A percentile compares a stretch with the other conserved stretches of the same genome.
Conservation (phyloP, 2,888 invertebrate species). For the Tenodera sinensis region DNA sequence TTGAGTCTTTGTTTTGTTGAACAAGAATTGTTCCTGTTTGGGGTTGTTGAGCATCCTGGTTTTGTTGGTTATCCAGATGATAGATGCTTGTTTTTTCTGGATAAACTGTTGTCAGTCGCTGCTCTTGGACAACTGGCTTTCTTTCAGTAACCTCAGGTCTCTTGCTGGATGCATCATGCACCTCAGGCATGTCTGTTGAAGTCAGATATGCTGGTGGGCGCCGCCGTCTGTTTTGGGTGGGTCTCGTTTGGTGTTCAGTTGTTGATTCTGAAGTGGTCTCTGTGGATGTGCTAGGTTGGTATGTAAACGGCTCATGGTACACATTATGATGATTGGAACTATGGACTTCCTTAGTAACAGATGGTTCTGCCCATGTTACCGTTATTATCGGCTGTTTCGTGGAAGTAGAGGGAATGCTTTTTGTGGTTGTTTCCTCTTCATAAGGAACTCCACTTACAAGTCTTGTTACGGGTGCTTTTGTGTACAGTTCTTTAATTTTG, state of each 20-base stretch:
- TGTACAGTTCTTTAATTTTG: slow-evolving; percentile 60
- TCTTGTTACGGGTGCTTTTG: slow-evolving; percentile 56
- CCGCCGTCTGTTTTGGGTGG: neutral
- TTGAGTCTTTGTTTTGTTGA: neutral
- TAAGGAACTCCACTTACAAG: slow-evolving; percentile 13
- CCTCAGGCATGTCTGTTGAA: neutral
- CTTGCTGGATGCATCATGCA: neutral
- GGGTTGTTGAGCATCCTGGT: neutral
- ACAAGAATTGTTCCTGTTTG: neutral
- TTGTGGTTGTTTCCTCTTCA: neutral
- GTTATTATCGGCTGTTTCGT: neutral
- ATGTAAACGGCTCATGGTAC: neutral
- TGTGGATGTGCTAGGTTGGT: neutral
- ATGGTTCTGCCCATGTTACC: neutral
- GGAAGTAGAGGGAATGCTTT: neutral
- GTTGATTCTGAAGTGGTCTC: neutral
- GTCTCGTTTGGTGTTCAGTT: neutral
- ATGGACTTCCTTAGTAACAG: neutral
- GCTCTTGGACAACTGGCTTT: neutral
- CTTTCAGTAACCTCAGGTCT: neutral
- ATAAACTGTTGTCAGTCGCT: neutral
- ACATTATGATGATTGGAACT: neutral
- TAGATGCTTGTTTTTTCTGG: neutral
- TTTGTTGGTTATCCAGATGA: neutral
- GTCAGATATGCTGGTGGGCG: no score